Evolutionary conservation across 2,797 vertebrate genomes (phyloP), one percentile per base, ranked within the genome.

Genomic region (Pachyuromys duprasi): DNA sequence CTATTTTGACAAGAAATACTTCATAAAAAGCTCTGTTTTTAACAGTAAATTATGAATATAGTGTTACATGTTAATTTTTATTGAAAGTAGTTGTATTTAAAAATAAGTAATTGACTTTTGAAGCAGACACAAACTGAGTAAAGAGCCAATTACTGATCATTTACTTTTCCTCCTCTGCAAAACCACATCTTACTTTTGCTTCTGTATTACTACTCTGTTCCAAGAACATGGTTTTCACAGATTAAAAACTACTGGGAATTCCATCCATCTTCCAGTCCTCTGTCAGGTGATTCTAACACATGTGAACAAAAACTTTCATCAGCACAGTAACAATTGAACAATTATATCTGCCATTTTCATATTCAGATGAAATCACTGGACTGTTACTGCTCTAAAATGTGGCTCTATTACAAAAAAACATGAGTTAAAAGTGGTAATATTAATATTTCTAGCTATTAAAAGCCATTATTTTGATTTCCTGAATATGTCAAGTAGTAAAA

Each of bases 381-480:
- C 4, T 79, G 1, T n/a, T 0, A 1, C 22, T 79, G 1, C 11
- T 45, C 24, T 42, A 86, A 53, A 3, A 5, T 53, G 0, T 26
- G 45, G 1, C 3, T 75, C n/a, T 9, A 12, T 63, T 36, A 76
- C 62, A 76, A 9, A 26, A 26, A 70, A 20, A 74, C 45, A 49
- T 49, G 20, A 92, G 45, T 8, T 87, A 42, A 18, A 70, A 93
- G 67, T 81, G 3, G 0, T 8, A 1, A 49, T 39, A 70, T 45
- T 55, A 70, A 67, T 79, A 80, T 83, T 36, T 69, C 1, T 42
- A 60, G 20, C 12, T 17, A 80, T 13, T 12, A 89, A 89, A 92
- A 15, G 28, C 3, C 31, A 74, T 91, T 14, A 39, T 75, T 78
- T 39, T 1, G 60, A 4, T 63, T 18, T 3, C 55, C 75, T 75